A percentile compares a stretch with the other conserved stretches of the same genome.
phyloP scores from a whole-genome alignment of 1,140 invertebrate genomes.

The Ceratosolen fusciceps region DNA sequence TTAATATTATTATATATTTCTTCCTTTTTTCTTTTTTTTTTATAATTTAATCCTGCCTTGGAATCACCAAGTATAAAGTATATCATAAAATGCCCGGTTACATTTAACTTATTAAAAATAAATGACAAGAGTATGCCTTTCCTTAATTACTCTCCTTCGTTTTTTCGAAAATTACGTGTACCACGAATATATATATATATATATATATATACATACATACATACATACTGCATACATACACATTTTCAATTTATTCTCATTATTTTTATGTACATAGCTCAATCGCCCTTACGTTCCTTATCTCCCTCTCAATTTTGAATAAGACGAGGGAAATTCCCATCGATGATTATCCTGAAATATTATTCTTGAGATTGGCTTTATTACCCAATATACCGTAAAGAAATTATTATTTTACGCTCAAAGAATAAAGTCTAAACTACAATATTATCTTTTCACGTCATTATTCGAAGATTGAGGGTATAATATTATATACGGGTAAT shows the following conservation, averaged over 20 bases:
- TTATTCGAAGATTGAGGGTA: neutral
- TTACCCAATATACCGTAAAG: slow-evolving; percentile 10
- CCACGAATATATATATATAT: too few species aligned
- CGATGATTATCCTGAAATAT: neutral
- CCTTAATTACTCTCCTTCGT: too few species aligned
- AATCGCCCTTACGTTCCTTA: neutral
- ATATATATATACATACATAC: too few species aligned
- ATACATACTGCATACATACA: too few species aligned
- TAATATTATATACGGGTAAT: neutral
- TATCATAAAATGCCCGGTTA: neutral
- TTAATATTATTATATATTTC: too few species aligned
- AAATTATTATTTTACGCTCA: neutral
- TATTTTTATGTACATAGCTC: neutral
- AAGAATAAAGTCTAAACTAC: neutral
- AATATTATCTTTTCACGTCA: neutral
- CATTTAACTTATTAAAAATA: neutral
- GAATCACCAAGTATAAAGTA: neutral
- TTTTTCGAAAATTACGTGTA: too few species aligned
- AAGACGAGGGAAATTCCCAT: neutral
- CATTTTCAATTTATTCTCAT: neutral
- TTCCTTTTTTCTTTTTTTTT: neutral
- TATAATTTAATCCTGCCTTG: neutral
- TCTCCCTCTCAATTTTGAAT: neutral
- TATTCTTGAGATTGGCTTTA: slow-evolving; percentile 7
- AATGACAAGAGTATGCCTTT: neutral